Conservation (phyloP, 92 coral and sea anemone species). For the Zoanthus sansibaricus region DNA sequence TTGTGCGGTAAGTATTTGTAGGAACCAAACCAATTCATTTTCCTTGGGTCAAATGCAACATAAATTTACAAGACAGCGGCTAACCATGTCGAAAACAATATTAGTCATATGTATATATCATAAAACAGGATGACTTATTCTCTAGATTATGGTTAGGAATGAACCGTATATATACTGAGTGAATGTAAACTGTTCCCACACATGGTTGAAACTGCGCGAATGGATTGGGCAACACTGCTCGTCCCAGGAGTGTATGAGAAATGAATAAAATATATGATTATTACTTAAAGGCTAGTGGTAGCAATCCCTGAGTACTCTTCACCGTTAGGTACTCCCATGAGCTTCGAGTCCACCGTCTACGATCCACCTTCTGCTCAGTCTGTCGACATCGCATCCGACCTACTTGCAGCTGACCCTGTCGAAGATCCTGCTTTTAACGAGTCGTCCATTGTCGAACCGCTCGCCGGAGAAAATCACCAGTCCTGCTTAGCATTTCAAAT, state of each 20-base stretch:
- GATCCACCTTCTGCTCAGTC: too few relatives aligned
- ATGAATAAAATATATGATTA: too few relatives aligned
- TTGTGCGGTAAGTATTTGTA: slow-evolving; percentile 16
- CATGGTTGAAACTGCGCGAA: neutral
- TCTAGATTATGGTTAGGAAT: neutral
- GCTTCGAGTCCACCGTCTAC: too few relatives aligned
- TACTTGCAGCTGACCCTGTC: too few relatives aligned
- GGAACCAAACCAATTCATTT: neutral
- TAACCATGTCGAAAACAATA: neutral
- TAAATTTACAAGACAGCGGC: neutral
- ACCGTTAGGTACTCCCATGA: neutral
- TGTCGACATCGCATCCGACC: too few relatives aligned
- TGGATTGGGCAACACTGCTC: neutral
- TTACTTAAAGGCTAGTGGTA: neutral
- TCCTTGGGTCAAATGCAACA: neutral
- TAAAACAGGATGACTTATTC: neutral
- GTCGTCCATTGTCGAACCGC: too few relatives aligned
- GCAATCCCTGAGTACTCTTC: neutral
- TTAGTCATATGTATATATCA: neutral
- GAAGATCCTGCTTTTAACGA: too few relatives aligned
- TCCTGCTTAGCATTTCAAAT: too few relatives aligned
- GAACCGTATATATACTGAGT: neutral
- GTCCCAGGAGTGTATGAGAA: too few relatives aligned
- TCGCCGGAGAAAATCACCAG: too few relatives aligned
- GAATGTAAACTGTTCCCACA: neutral